phyloP scores from a whole-genome alignment of 1,140 invertebrate species.

The Drosophila parvula region DNA sequence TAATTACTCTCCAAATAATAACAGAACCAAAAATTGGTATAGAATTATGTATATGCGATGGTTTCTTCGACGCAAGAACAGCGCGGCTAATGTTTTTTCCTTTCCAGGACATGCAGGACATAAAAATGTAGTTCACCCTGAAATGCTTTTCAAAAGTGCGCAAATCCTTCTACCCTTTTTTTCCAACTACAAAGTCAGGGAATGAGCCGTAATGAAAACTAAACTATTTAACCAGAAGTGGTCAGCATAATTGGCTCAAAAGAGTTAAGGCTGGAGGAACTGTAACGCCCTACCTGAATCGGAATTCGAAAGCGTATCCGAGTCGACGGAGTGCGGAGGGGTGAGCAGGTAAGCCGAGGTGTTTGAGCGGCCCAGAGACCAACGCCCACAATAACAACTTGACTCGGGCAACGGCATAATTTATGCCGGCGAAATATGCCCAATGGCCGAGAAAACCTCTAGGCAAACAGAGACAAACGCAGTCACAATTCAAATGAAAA shows the following conservation, averaged over 20 bases:
- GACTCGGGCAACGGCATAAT: slow-evolving; percentile 74
- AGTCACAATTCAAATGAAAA: slow-evolving; percentile 75
- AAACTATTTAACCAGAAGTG: slow-evolving; percentile 75
- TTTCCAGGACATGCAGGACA: slow-evolving; percentile 28
- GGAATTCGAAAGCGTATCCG: slow-evolving; percentile 11
- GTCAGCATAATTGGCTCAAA: slow-evolving; percentile 73
- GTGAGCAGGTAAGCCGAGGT: slow-evolving; percentile 33
- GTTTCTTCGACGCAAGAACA: neutral
- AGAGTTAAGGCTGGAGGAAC: slow-evolving; percentile 67
- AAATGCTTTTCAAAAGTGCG: neutral
- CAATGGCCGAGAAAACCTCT: slow-evolving; percentile 48
- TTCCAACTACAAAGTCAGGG: slow-evolving; percentile 65
- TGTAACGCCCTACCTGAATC: slow-evolving; percentile 47
- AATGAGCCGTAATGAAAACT: slow-evolving; percentile 49
- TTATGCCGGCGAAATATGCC: slow-evolving; percentile 63
- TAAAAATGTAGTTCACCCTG: slow-evolving; percentile 20
- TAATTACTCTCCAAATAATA: neutral
- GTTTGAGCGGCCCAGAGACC: slow-evolving; percentile 25
- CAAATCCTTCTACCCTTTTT: slow-evolving; percentile 29
- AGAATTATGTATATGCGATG: neutral
- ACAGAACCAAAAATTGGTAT: neutral
- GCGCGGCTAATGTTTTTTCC: slow-evolving; percentile 4
- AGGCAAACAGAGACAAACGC: slow-evolving; percentile 48
- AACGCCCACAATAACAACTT: slow-evolving; percentile 82
- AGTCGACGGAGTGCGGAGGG: neutral